Conservation (phyloP, 2,113 vertebrate genomes). For the Lynx canadensis region DNA sequence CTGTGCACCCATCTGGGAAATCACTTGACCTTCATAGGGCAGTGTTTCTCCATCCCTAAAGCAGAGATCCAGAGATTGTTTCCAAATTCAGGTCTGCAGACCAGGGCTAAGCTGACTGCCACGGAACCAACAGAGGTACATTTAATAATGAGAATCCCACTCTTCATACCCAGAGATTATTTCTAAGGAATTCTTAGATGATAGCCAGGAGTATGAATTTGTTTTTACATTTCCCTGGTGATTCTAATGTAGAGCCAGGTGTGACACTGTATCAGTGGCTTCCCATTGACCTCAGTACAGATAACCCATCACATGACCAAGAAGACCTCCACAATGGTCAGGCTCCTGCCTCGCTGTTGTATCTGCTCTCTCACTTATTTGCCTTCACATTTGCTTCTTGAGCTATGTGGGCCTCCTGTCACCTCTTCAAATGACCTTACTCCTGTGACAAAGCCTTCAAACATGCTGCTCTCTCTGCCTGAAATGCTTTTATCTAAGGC, state of each 20-base stretch:
- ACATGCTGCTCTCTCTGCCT: neutral
- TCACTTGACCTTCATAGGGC: neutral
- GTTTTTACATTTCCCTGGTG: neutral
- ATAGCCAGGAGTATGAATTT: neutral
- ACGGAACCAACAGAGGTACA: neutral
- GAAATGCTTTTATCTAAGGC: neutral
- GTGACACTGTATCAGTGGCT: neutral
- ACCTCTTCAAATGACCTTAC: neutral
- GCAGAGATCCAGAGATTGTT: neutral
- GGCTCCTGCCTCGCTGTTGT: fast-evolving
- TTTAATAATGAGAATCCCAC: neutral
- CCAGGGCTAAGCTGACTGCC: fast-evolving
- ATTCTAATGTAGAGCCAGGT: neutral
- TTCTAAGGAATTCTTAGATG: neutral
- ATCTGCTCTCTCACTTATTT: neutral
- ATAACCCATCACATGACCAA: fast-evolving
- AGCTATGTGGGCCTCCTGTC: neutral
- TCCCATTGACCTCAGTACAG: neutral
- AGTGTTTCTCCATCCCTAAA: neutral
- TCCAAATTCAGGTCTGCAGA: neutral
- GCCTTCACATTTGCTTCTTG: neutral
- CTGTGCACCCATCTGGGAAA: neutral
- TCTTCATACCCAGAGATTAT: neutral
- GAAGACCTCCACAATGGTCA: neutral
- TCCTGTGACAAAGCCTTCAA: neutral